Base-by-base conservation (phyloP, 2,888 invertebrate genomes). In the Nemotelus nigrinus region DNA sequence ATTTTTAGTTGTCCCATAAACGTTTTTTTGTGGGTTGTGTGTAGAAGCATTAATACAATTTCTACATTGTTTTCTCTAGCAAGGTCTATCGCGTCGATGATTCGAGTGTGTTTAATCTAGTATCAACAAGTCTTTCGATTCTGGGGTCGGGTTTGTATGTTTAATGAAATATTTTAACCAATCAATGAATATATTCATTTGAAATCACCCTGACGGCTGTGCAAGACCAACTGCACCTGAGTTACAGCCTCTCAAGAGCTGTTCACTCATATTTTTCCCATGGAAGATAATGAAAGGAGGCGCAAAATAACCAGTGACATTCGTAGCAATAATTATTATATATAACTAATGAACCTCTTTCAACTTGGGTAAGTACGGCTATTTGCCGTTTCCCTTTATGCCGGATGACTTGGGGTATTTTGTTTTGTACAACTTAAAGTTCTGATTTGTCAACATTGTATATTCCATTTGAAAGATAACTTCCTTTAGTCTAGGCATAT, bases 1-100 rank as follows among this genome's bases (percentile, higher is more conserved):
- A 80, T 79, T 82, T 84, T 86, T 25, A 85, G 79, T 5, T 83
- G 82, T 4, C 83, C 82, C 84, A 85, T 85, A 48, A 86, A 83
- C 3, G 83, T 82, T 45, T 82, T 83, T 77, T 85, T 84, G 79
- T 85, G 83, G 2, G 83, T 83, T 8, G 82, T 80, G 77, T 86
- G 83, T 65, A 83, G 84, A 64, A 85, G 85, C 78, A 84, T 79
- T 8, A 80, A 84, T 10, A 85, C 77, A 41, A 85, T 83, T 53
- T 79, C 79, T 3, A 84, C 83, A 78, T 84, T 80, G 81, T 85
- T 84, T 77, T 83, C 81, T 53, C 83, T 53, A 8, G 57, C 71
- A 43, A 57, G n/a, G 39, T 57, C 57, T 7, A 84, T 80, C 77
- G 82, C 79, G 72, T 82, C 81, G 43, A 83, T 78, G 81, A 83